Conservation (phyloP, 2,888 invertebrate species). For the Apotomis turbidana region DNA sequence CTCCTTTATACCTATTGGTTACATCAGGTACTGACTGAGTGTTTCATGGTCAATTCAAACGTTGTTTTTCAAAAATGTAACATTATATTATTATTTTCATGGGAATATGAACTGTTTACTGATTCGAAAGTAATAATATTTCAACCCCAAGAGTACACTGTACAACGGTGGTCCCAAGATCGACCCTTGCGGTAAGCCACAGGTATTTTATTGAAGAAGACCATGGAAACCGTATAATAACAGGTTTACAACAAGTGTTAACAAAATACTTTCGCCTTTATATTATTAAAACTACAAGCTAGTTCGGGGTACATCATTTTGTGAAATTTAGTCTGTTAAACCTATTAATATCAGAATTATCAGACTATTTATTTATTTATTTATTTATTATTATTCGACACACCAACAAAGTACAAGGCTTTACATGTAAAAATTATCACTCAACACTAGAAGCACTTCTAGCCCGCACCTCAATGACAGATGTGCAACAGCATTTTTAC, state of each 20-base stretch:
- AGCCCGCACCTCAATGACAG: too few relatives aligned
- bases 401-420: too few relatives aligned
- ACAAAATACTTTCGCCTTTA: neutral
- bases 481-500: too few relatives aligned
- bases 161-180: conserved; percentile 1
- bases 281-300: too few relatives aligned
- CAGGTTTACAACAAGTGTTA: conserved; percentile 2
- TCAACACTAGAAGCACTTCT: too few relatives aligned
- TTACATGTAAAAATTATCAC: too few relatives aligned
- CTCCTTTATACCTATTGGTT: conserved; percentile 1
- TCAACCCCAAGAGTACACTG: neutral
- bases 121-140: neutral
- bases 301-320: too few relatives aligned
- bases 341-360: too few relatives aligned
- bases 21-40: conserved; percentile 7
- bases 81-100: neutral
- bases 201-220: conserved; percentile 21
- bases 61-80: too few relatives aligned
- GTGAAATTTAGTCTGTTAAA: too few relatives aligned
- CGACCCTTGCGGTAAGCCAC: conserved; percentile 26
- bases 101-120: conserved; percentile 10
- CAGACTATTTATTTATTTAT: too few relatives aligned
- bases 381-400: too few relatives aligned
- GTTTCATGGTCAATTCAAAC: neutral
- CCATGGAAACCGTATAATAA: conserved; percentile 15